Evolutionary conservation across 2,797 vertebrate genomes (phyloP), one percentile per base, ranked within the genome.

Genomic region (Molossus molossus): DNA sequence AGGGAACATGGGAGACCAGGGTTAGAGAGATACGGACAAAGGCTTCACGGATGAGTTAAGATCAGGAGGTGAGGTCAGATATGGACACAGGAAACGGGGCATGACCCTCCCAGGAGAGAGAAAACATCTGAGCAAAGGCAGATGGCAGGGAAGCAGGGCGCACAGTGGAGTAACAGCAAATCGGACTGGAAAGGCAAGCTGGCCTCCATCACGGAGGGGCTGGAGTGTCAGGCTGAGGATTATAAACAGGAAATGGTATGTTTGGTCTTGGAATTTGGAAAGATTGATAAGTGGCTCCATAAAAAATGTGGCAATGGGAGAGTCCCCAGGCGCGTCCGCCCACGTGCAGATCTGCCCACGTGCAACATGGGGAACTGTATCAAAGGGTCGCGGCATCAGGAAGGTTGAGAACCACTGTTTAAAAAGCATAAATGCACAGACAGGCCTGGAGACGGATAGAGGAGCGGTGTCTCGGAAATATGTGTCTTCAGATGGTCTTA

Each of bases 101-200:
- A 48, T 9, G 64, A 57, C 57, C 18, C 5, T 33, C 25, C 33
- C 8, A 13, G 67, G 15, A 50, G 53, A 81, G 69, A 69, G 60
- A 13, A 53, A 72, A 7, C 14, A 20, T 20, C n/a, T 6, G 45
- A 55, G 75, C 75, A 37, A 12, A 27, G 58, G 21, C 50, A 55
- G 60, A 20, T 0, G 9, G 81, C 81, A 69, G 40, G 13, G 69
- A 48, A 62, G 23, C 40, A 21, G 0, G 23, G 45, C n/a, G 12
- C 10, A 3, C 1, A 2, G 15, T 5, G 15, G 77, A 17, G 17
- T 1, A 25, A 18, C 0, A 2, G 72, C 33, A 88, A 17, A 29
- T 20, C 48, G 58, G 73, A 67, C 1, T 23, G 73, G 29, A 40
- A 65, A 84, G 29, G 69, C 8, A 45, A 29, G 33, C 50, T 23